These are phyloP conservation scores for Perognathus longimembris DNA, from an alignment of 2,113 vertebrate genomes.

Conservation along the genomic window DNA sequence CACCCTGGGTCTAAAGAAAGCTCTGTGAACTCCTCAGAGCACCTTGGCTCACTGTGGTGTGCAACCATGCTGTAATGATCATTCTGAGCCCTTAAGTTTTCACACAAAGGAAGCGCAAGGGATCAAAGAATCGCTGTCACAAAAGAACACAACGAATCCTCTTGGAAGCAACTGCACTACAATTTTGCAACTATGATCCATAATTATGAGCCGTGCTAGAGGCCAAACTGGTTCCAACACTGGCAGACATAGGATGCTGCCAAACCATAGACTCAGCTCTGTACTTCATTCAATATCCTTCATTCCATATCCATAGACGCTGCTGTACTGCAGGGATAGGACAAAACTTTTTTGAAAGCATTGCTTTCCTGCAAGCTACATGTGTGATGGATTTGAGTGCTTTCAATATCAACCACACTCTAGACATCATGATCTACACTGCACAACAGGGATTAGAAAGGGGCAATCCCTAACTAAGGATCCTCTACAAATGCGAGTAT, in stretches of 20 bases:
- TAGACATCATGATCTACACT: not conserved
- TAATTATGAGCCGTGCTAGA: not conserved
- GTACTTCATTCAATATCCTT: not conserved
- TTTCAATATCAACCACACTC: not conserved
- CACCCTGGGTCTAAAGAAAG: not conserved
- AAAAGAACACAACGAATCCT: slow-evolving; percentile 15
- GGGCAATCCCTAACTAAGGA: not conserved
- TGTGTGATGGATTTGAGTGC: not conserved
- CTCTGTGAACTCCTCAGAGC: not conserved
- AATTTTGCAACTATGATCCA: slow-evolving; percentile 30
- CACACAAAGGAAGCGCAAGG: not conserved
- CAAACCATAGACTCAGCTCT: not conserved
- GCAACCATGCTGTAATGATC: not conserved
- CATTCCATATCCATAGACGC: not conserved
- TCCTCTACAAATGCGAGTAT: not conserved
- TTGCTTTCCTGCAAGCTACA: not conserved
- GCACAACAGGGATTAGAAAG: slow-evolving; percentile 8
- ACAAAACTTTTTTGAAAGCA: not conserved
- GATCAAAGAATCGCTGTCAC: not conserved
- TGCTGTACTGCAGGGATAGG: not conserved
- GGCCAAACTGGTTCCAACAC: not conserved
- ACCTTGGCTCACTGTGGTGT: not conserved
- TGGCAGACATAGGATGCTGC: not conserved
- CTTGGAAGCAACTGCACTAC: not conserved
- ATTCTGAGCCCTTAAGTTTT: not conserved